A percentile compares a stretch with the other conserved stretches of the same genome.
phyloP scores from a whole-genome alignment of 2,888 invertebrate species.

The Harpalus rubripes region DNA sequence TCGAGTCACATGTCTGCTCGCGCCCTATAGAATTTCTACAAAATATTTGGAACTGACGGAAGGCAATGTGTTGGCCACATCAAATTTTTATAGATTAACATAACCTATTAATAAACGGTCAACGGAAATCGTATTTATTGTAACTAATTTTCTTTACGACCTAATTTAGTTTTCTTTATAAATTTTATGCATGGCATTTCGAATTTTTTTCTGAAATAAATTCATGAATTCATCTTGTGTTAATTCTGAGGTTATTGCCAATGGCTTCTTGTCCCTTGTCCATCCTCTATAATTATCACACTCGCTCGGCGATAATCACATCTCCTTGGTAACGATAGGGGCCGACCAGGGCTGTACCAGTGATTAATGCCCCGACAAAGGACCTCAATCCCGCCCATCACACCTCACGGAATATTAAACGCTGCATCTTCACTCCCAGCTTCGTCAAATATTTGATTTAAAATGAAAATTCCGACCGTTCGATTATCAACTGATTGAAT shows the following conservation, averaged over 20 bases:
- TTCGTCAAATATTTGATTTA: slow-evolving; percentile 62
- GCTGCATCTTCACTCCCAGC: not conserved
- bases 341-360: not conserved
- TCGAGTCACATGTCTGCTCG: too few relatives aligned
- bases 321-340: too few relatives aligned
- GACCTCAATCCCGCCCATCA: not conserved
- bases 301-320: not conserved
- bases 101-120: too few relatives aligned
- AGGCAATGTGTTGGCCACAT: too few relatives aligned
- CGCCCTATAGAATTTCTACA: too few relatives aligned
- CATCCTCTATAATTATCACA: slow-evolving; percentile 1
- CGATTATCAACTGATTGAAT: slow-evolving; percentile 35
- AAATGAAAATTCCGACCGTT: slow-evolving; percentile 45
- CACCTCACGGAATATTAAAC: not conserved
- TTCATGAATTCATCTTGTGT: not conserved
- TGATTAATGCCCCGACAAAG: slow-evolving; percentile 4
- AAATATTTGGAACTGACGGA: too few relatives aligned
- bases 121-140: too few relatives aligned
- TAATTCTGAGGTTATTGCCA: not conserved
- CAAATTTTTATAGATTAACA: too few relatives aligned
- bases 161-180: not conserved
- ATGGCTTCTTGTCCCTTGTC: not conserved
- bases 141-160: too few relatives aligned
- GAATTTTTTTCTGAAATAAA: not conserved
- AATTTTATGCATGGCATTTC: not conserved